Conservation (phyloP, 2,797 vertebrate species). For the Urocyon cinereoargenteus region DNA sequence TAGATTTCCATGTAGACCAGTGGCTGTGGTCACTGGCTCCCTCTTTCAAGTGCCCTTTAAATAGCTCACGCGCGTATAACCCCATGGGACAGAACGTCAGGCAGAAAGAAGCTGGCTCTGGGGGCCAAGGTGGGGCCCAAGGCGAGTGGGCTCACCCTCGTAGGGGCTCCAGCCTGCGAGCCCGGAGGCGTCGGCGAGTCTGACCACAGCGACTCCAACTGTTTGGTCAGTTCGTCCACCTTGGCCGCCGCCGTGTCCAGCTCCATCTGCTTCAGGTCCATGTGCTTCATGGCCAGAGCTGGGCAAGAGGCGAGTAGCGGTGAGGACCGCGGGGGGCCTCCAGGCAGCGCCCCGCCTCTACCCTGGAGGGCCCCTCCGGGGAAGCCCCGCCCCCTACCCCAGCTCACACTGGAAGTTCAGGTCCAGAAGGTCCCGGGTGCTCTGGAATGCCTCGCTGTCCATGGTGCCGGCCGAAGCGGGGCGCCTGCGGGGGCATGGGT, state of each 20-base stretch:
- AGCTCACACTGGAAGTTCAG: slow-evolving; percentile 87
- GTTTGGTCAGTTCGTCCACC: slow-evolving; percentile 93
- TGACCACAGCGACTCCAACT: slow-evolving; percentile 91
- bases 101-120: neutral
- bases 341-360: neutral
- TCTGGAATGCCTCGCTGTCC: slow-evolving; percentile 82
- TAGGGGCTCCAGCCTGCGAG: slow-evolving; percentile 6
- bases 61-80: neutral
- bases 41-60: neutral
- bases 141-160: slow-evolving; percentile 65
- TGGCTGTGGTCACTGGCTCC: no score
- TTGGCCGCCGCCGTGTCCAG: slow-evolving; percentile 93
- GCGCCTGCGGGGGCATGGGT: slow-evolving; percentile 35
- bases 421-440: slow-evolving; percentile 79
- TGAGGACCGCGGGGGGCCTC: rapidly evolving
- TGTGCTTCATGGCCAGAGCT: slow-evolving; percentile 90
- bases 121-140: neutral
- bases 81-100: neutral
- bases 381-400: neutral
- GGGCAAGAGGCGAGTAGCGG: neutral
- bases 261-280: slow-evolving; percentile 94
- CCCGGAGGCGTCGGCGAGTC: slow-evolving; percentile 83
- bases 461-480: slow-evolving; percentile 77
- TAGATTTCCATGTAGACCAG: neutral
- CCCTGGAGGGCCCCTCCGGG: neutral